Conservation (phyloP, 2,797 vertebrate genomes). For the Sebastes nivosus region DNA sequence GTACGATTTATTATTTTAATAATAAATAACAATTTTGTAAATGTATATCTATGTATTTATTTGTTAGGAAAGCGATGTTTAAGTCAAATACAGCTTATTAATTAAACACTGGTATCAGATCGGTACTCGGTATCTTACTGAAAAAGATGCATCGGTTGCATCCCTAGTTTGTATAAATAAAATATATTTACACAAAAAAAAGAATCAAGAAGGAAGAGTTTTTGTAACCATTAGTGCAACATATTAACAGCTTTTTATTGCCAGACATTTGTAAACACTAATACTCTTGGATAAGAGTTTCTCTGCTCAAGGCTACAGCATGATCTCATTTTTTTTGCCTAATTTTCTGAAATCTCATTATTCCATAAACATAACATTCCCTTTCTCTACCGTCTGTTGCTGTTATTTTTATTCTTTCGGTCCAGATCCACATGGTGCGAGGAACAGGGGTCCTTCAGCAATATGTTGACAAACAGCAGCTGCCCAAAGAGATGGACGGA, state of each 20-base stretch:
- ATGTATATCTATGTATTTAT: no score
- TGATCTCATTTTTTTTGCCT: neutral
- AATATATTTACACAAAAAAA: no score
- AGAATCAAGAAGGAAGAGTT: no score
- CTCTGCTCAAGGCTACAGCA: neutral
- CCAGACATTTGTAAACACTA: neutral
- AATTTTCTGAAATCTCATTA: neutral
- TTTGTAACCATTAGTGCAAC: neutral
- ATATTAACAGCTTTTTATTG: neutral
- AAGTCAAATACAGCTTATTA: no score
- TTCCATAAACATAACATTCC: neutral
- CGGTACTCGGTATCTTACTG: no score
- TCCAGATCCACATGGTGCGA: slow-evolving; percentile 76
- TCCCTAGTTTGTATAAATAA: no score
- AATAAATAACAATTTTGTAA: no score
- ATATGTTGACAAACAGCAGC: slow-evolving; percentile 82
- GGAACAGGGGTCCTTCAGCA: slow-evolving; percentile 82
- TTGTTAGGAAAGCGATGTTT: no score
- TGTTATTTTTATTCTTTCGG: neutral
- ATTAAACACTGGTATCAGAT: no score
- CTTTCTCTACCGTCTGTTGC: neutral
- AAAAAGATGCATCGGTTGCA: no score
- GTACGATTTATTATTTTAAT: no score
- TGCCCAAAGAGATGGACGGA: slow-evolving; percentile 81
- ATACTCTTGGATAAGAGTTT: neutral